Evolutionary conservation across 2,113 vertebrate genomes (phyloP).

Genomic region (Rattus norvegicus): GRCr8 NC_086020.1:194318501-194319000

Average conservation of each 20-base stretch:
- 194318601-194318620: neutral
- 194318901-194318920: neutral
- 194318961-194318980: neutral
- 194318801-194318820: slow-evolving; percentile 48
- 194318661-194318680: neutral
- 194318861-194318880: neutral
- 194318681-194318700: neutral
- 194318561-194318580: slow-evolving; percentile 43
- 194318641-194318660: neutral
- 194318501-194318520: neutral
- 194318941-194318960: neutral
- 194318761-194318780: neutral
- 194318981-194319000: neutral
- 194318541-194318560: neutral
- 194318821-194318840: neutral
- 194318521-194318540: slow-evolving; percentile 38
- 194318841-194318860: neutral
- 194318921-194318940: neutral
- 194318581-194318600: slow-evolving; percentile 8
- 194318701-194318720: neutral
- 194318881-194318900: neutral
- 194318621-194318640: slow-evolving; percentile 36
- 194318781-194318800: neutral
- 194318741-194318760: slow-evolving; percentile 25
- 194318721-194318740: neutral